Evolutionary conservation across 2,888 invertebrate species (phyloP), one percentile per base, ranked within the genome.

Genomic region (Incurvaria masculella): DNA sequence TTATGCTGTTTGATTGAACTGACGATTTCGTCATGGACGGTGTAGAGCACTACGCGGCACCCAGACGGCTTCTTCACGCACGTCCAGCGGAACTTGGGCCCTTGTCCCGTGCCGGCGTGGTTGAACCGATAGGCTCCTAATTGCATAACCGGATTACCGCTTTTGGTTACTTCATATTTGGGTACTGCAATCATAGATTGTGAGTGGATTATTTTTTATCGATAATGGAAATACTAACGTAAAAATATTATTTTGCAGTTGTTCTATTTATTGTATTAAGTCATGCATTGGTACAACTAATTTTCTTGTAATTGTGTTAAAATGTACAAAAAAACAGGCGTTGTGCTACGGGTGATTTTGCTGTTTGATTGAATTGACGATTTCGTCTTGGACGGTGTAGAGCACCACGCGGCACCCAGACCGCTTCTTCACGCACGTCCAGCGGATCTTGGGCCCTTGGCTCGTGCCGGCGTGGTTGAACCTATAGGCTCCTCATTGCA

Each of bases 31-130:
- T 62, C 59, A 45, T 60, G 62, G 2, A 57, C 21, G 0, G 70
- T 69, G 21, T 53, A 58, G 26, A 71, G 53, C 1, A 69, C 61
- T 59, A 46, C 76, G 2, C 65, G 72, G 51, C 76, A 78, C 0
- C 76, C 75, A n/a, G 57, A 65, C 56, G 74, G 76, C 64, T 75
- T 78, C 58, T 78, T 78, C 56, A 75, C 73, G 56, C 78, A 78
- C 0, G 73, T 71, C 76, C 76, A 78, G 11, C 76, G 69, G 16
- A 55, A 59, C 38, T 49, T 61, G 1, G 51, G 47, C 0, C 56
- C 58, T 2, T 52, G 51, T 21, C 56, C 54, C 17, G 51, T 57
- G n/a, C n/a, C n/a, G 51, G 65, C 52, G 48, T 54, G 55, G 49
- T 64, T 63, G 50, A 56, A 65, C 16, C 63, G 58, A 50, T 69